Conservation (phyloP, 2,113 vertebrate genomes). For the Barnardius zonarius region DNA sequence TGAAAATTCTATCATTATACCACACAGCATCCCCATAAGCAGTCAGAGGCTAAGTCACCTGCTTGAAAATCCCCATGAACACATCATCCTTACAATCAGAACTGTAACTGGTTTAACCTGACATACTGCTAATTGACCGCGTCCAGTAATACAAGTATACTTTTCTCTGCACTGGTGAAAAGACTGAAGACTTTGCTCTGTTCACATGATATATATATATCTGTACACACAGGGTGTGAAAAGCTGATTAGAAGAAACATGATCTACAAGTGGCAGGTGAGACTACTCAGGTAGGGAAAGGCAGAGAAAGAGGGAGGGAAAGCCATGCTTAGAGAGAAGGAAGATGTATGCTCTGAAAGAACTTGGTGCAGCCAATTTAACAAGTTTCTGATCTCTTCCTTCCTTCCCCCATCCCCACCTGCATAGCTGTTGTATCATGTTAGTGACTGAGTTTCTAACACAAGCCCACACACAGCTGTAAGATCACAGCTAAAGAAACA, state of each 20-base stretch:
- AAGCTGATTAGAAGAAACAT: background rate
- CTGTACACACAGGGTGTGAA: background rate
- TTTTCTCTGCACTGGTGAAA: background rate
- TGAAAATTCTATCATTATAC: conserved; percentile 34
- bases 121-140: background rate
- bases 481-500: background rate
- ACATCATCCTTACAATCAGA: background rate
- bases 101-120: background rate
- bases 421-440: background rate
- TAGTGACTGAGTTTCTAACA: background rate
- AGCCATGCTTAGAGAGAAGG: background rate
- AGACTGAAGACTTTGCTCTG: background rate
- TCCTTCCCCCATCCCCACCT: background rate
- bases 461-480: background rate
- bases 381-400: background rate
- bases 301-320: background rate
- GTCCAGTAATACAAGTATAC: background rate
- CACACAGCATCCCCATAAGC: background rate
- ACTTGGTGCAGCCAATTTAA: background rate
- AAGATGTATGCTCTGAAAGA: background rate
- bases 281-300: background rate
- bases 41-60: background rate
- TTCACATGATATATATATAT: background rate
- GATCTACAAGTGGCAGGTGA: background rate
- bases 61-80: background rate